phyloP scores from a whole-genome alignment of 2,113 vertebrate genomes.

The Lethenteron reissneri region DNA sequence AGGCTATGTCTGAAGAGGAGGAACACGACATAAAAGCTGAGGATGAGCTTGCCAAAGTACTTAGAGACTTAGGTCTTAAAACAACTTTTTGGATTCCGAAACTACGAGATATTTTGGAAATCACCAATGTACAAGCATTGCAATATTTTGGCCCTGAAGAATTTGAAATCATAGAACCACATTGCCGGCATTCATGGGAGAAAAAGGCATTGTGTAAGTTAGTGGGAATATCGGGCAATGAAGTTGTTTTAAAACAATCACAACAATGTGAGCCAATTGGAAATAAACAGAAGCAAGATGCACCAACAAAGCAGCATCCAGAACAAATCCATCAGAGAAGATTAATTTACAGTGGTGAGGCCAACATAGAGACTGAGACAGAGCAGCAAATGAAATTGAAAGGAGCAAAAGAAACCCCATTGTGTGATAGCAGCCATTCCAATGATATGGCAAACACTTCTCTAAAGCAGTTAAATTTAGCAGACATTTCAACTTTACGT shows the following conservation, averaged over 20 bases:
- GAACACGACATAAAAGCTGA: not conserved
- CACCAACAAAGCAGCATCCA: slow-evolving; percentile 5
- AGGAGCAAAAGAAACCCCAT: slow-evolving; percentile 13
- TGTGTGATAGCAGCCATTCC: not conserved
- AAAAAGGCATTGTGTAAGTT: slow-evolving; percentile 11
- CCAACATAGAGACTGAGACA: slow-evolving; percentile 10
- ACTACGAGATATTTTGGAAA: slow-evolving; percentile 9
- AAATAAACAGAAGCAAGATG: slow-evolving; percentile 7
- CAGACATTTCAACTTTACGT: not conserved
- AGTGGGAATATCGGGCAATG: slow-evolving; percentile 1
- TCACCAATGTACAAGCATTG: slow-evolving; percentile 13
- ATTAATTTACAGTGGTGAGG: slow-evolving; percentile 6
- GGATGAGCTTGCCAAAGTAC: slow-evolving; percentile 11
- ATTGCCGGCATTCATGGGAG: slow-evolving; percentile 12
- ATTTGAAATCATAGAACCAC: slow-evolving; percentile 11
- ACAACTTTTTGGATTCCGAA: slow-evolving; percentile 14
- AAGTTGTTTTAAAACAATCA: not conserved
- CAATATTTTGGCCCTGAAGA: slow-evolving; percentile 14
- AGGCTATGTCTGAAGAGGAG: accelerated
- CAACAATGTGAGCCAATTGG: slow-evolving; percentile 7
- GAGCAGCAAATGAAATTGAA: slow-evolving; percentile 13
- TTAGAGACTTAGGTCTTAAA: slow-evolving; percentile 14
- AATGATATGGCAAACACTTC: not conserved
- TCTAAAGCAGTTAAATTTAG: slow-evolving; percentile 12
- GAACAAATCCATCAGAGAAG: slow-evolving; percentile 5